Evolutionary conservation across 2,113 vertebrate species (phyloP).

Genomic region (Psilopsiagon aurifrons): DNA sequence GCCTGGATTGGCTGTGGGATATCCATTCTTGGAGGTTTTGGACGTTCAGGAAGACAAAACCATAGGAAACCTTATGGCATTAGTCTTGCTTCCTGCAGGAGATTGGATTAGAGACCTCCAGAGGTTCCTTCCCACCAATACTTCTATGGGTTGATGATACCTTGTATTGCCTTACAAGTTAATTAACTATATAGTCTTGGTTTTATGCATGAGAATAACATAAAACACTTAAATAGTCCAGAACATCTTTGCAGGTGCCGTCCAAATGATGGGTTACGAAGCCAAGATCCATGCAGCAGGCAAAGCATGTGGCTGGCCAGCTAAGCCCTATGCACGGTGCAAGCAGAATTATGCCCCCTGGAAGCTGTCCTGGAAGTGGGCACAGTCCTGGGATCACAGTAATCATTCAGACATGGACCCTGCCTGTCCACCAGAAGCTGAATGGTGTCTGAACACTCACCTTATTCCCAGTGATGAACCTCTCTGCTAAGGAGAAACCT

Average conservation of each 20-base stretch:
- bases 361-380: neutral
- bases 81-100: neutral
- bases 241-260: neutral
- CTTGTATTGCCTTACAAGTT: neutral
- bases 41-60: neutral
- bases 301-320: neutral
- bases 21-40: neutral
- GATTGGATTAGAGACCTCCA: neutral
- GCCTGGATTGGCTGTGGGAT: neutral
- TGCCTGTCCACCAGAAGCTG: neutral
- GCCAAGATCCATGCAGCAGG: neutral
- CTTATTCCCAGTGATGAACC: neutral
- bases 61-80: neutral
- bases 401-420: neutral
- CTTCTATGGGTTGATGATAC: neutral
- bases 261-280: fast-evolving
- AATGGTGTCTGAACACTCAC: neutral
- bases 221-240: neutral
- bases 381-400: neutral
- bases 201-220: neutral
- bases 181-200: neutral
- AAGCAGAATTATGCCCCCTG: neutral
- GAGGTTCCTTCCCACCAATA: neutral
- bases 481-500: neutral
- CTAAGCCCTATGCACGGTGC: neutral